Evolutionary conservation across 2,113 vertebrate species (phyloP), one percentile per base, ranked within the genome.

Genomic region (Epinephelus moara): DNA sequence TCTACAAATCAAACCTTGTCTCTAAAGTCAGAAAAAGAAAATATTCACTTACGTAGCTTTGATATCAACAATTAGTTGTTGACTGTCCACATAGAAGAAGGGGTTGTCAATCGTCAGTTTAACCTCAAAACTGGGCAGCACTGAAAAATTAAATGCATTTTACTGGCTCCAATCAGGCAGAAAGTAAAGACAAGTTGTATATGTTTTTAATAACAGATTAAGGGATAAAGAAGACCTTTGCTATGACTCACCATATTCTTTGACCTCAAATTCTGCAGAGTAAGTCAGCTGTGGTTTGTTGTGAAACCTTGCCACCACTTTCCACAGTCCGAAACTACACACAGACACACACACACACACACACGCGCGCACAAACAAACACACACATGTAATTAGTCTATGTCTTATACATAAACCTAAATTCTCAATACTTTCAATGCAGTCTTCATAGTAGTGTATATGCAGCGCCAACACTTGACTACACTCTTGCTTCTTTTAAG

Each of bases 51-150:
- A 90, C 90, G 9, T 89, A 11, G 90, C 88, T 85, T 17, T 49
- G 75, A 97, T 95, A 52, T 87, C 79, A 71, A 97, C 90, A 0
- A 3, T 33, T 67, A 97, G 93, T 0, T 91, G 37, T 0, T 88
- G 0, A 19, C 88, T 80, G 56, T 98, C 93, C 0, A 97, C 81
- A 42, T 96, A 95, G 89, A 96, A 97, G 91, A 96, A 97, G 33
- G 92, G 80, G 78, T 87, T 92, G 1, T 15, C 0, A 0, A 93
- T 88, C 0, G 72, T 80, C 83, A 98, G 42, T 15, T 78, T 33
- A 6, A 98, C 95, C 84, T 98, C 97, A 6, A 98, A 97, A 84
- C 84, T 94, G 23, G 95, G 94, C 42, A 94, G 75, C 14, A 95
- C 94, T 95, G 70, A 18, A 76, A 81, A 50, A 17, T 67, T 42